Base-by-base conservation (phyloP, 2,797 vertebrate species). In the Lutjanus campechanus region DNA sequence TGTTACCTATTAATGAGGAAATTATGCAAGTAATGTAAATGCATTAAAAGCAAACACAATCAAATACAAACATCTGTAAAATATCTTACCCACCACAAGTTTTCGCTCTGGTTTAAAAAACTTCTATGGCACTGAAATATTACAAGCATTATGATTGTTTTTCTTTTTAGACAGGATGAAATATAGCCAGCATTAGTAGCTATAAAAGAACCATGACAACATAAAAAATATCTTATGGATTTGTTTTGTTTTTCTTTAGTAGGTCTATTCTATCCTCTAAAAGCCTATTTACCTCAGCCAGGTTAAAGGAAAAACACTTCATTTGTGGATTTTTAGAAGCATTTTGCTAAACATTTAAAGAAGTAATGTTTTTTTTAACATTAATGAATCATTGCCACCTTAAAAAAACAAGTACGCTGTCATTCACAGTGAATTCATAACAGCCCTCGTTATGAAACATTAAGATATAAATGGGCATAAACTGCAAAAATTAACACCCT, bases 121-220 rank as follows among this genome's bases (percentile, higher is more conserved):
- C 20, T 10, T 53, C 46, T 8, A 5, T 73, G 85, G 63, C 72
- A 69, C n/a, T 87, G 82, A 82, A 71, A 67, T 70, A 87, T 82
- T 79, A 43, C 76, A 40, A 55, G 60, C 19, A 41, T 20, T 64
- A 68, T 61, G 71, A 72, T n/a, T 8, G 56, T 61, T 63, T 84
- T 84, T 81, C 77, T 81, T 63, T 60, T 46, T 16, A 12, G 84
- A 82, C 82, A 86, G 62, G 62, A 79, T 83, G 81, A 87, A 73
- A 83, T 83, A 84, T 85, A 50, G 60, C 55, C 58, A 72, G 44
- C 72, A 81, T 83, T 76, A 82, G 54, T 17, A 50, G 73, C 60
- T 36, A 65, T 40, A 53, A 69, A 76, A 83, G 65, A 80, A 36
- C 58, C 43, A 56, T 53, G 56, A 73, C 76, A 74, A 36, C 12